Evolutionary conservation across 1,140 invertebrate species (phyloP).

Genomic region (Zaprionus kolodkinae): DNA sequence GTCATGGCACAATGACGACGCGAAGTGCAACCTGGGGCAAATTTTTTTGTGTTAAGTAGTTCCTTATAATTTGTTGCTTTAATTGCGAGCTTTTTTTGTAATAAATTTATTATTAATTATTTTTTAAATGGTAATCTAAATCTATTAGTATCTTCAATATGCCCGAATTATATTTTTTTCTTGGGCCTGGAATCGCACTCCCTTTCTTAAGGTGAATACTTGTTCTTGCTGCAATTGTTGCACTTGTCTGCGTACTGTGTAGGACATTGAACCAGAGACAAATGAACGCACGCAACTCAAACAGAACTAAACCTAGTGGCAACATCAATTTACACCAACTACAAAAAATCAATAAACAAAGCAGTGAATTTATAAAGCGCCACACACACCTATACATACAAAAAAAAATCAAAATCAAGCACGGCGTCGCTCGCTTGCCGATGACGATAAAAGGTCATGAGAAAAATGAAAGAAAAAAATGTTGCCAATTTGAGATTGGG

Average conservation of each 20-base stretch:
- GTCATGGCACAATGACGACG: conserved; percentile 43
- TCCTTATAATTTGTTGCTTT: not conserved
- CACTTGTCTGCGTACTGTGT: conserved; percentile 59
- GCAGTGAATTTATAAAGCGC: conserved; percentile 23
- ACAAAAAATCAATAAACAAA: conserved; percentile 59
- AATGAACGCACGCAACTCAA: conserved; percentile 43
- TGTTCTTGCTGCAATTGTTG: conserved; percentile 57
- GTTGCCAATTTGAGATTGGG: conserved; percentile 66
- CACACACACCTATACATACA: conserved; percentile 15
- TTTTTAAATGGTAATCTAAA: not conserved
- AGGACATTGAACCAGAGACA: conserved; percentile 71
- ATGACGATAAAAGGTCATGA: conserved; percentile 70
- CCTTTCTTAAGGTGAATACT: conserved; percentile 33
- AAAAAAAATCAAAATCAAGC: conserved; percentile 22
- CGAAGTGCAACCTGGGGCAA: conserved; percentile 49
- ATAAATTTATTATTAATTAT: no score
- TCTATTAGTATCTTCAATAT: conserved; percentile 26
- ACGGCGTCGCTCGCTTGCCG: conserved; percentile 3
- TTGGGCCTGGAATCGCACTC: not conserved
- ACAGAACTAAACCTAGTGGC: conserved; percentile 5
- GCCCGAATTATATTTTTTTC: no score
- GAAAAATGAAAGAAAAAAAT: conserved; percentile 38
- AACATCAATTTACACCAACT: conserved; percentile 31
- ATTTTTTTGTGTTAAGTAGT: conserved; percentile 46
- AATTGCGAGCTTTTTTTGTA: not conserved